Conservation (phyloP, 2,888 invertebrate species). For the Polia nebulosa region DNA sequence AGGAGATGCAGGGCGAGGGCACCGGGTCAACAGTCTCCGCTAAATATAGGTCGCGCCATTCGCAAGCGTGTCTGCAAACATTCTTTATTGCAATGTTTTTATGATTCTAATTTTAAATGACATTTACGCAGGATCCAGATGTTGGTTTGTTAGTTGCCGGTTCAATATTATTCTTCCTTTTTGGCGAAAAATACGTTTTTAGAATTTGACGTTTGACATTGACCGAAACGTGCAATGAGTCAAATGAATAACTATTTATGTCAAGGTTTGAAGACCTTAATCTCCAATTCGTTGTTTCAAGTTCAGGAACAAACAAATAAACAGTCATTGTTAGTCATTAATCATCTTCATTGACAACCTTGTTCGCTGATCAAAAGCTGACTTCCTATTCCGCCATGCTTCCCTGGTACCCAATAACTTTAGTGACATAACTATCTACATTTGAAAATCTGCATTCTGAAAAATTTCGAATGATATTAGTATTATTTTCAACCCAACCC, state of each 20-base stretch:
- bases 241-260: conserved; percentile 17
- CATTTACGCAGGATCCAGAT: conserved; percentile 33
- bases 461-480: conserved; percentile 3
- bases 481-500: neutral
- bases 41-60: conserved; percentile 76
- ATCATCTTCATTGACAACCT: conserved; percentile 20
- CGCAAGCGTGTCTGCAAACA: conserved; percentile 66
- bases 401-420: conserved; percentile 3
- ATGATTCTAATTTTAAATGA: conserved; percentile 56
- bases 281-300: conserved; percentile 4
- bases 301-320: conserved; percentile 30
- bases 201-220: conserved; percentile 23
- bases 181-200: neutral
- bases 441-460: neutral
- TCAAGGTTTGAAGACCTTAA: conserved; percentile 9
- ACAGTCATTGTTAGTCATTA: conserved; percentile 4
- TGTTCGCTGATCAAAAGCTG: conserved; percentile 5
- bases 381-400: conserved; percentile 13
- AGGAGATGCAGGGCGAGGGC: conserved; percentile 72
- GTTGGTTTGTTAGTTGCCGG: conserved; percentile 19
- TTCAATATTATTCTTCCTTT: conserved; percentile 15
- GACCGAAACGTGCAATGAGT: conserved; percentile 7
- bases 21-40: conserved; percentile 73
- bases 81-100: conserved; percentile 62
- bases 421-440: neutral